Base-by-base conservation (phyloP, 2,113 vertebrate species). In the Uria lomvia region DNA sequence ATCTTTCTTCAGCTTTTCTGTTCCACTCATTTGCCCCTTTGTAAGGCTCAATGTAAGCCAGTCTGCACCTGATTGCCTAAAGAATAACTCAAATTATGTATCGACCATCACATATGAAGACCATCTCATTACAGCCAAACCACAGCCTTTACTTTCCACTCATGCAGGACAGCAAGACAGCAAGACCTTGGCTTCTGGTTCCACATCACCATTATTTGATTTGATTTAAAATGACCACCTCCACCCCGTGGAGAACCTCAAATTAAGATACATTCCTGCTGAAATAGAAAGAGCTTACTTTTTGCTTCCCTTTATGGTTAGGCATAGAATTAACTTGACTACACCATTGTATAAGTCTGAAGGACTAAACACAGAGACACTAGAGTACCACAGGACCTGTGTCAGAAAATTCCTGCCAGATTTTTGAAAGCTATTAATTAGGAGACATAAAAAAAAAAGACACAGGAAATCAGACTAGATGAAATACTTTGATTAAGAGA, bases 1-100 rank as follows among this genome's bases (percentile, higher is more conserved):
- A 99, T 85, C 98, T 98, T 88, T 97, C 59, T 43, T 96, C 98
- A 94, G 98, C 98, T 85, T 97, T 77, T 50, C 95, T 96, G 43
- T 94, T 98, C 99, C 99, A 99, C 7, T 92, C 95, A 20, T 82
- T 55, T 94, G 95, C 95, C 62, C 71, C 96, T 76, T 98, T 90
- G 52, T 78, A 92, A 86, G 99, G 98, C 93, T 97, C 92, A 92
- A 99, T 97, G 73, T 97, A 97, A 56, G 98, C 98, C 96, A 99
- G 97, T 79, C 97, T 98, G 98, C 99, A 99, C 87, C 96, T 97
- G 83, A 99, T 96, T 26, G 99, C 99, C 99, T 99, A 43, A 91
- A 81, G 62, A 86, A 32, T 45, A 94, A 85, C 36, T 55, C 59
- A 95, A 84, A 96, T 83, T 71, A 97, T n/a, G 22, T 77, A 82